Conservation (phyloP, 2,888 invertebrate genomes). For the Chouioia cunea region DNA sequence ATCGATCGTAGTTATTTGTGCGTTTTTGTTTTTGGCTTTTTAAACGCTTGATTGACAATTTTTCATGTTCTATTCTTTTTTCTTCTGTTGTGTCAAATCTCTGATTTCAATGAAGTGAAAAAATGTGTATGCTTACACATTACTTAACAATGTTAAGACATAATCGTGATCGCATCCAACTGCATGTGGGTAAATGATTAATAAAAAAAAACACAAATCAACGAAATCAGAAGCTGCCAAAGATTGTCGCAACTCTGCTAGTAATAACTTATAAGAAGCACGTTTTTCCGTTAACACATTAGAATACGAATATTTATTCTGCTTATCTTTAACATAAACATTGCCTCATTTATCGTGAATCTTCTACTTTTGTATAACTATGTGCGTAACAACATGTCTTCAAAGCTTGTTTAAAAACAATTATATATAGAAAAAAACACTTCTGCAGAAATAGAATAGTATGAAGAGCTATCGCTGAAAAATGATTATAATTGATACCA, state of each 20-base stretch:
- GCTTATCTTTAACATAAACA: constrained; percentile 17
- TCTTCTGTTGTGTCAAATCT: neutral
- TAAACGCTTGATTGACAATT: too few relatives aligned
- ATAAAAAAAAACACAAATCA: constrained; percentile 41
- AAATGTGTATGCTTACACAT: constrained; percentile 43
- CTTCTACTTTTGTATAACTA: constrained; percentile 1
- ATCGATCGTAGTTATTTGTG: too few relatives aligned
- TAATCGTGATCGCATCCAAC: constrained; percentile 47
- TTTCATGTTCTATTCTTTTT: too few relatives aligned
- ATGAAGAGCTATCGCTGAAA: constrained; percentile 40
- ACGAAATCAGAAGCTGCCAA: constrained; percentile 46
- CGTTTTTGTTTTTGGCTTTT: too few relatives aligned
- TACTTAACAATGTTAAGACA: constrained; percentile 47
- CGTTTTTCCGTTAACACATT: constrained; percentile 20
- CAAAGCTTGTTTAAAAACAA: constrained; percentile 32
- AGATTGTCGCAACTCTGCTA: constrained; percentile 44
- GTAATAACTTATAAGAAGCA: constrained; percentile 45
- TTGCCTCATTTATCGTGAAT: constrained; percentile 16
- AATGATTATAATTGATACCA: constrained; percentile 39
- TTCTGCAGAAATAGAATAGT: constrained; percentile 29
- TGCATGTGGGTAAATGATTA: constrained; percentile 32
- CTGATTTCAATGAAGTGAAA: constrained; percentile 46
- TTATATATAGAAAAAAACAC: constrained; percentile 40
- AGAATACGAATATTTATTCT: too few relatives aligned
- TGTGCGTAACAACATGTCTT: constrained; percentile 29